phyloP scores from a whole-genome alignment of 2,113 vertebrate species.

The Phylloscopus trochiloides region DNA sequence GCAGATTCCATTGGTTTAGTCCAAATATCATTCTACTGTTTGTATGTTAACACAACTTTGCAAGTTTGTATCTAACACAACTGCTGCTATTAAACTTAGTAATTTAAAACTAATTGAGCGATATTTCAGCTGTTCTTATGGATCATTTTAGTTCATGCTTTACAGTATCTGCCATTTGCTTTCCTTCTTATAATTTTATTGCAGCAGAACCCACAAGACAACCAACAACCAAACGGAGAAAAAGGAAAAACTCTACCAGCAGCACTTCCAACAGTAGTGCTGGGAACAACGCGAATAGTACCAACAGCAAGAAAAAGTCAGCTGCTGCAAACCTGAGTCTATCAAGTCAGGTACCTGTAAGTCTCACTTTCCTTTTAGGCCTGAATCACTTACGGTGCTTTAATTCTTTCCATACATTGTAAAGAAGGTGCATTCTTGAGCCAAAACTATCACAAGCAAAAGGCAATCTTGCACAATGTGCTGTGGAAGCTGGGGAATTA shows the following conservation, averaged over 20 bases:
- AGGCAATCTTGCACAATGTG: background rate
- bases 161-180: constrained; percentile 1
- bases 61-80: background rate
- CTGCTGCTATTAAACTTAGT: background rate
- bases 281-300: constrained; percentile 81
- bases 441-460: background rate
- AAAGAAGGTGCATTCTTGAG: constrained; percentile 69
- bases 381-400: background rate
- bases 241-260: constrained; percentile 99
- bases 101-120: background rate
- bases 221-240: constrained; percentile 94
- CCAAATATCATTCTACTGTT: background rate
- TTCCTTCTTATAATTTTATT: constrained; percentile 61
- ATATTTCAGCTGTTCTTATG: background rate
- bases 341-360: constrained; percentile 99
- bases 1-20: background rate
- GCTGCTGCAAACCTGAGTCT: constrained; percentile 93
- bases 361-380: constrained; percentile 86
- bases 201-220: constrained; percentile 96
- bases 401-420: background rate
- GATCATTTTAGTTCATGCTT: background rate
- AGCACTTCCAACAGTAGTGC: constrained; percentile 93
- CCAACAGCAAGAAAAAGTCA: constrained; percentile 90
- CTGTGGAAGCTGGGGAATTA: background rate
- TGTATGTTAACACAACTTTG: background rate